phyloP scores from a whole-genome alignment of 2,797 vertebrate genomes.

The Neomorphus geoffroyi region DNA sequence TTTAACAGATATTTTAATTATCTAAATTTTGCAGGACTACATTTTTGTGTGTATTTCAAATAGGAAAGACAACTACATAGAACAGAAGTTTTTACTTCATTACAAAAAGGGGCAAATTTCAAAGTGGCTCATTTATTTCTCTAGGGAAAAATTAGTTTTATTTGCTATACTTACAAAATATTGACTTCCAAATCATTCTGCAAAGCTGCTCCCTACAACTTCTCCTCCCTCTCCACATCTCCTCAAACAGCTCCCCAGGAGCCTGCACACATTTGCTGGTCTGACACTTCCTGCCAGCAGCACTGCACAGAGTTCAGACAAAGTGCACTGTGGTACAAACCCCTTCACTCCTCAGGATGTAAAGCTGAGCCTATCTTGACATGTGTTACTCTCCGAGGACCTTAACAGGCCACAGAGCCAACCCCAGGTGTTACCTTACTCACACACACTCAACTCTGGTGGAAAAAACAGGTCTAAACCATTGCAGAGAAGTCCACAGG shows the following conservation, averaged over 20 bases:
- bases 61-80: not conserved
- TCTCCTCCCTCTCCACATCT: not conserved
- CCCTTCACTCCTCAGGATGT: not conserved
- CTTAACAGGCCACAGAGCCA: not conserved
- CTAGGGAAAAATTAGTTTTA: not conserved
- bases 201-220: not conserved
- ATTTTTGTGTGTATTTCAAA: not conserved
- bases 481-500: not conserved
- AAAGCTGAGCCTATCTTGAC: not conserved
- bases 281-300: not conserved
- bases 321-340: not conserved
- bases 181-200: not conserved
- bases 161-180: not conserved
- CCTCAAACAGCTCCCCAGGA: not conserved
- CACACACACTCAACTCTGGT: not conserved
- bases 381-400: not conserved
- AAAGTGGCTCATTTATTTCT: not conserved
- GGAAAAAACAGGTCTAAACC: not conserved
- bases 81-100: not conserved
- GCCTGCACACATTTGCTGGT: not conserved
- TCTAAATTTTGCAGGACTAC: not conserved
- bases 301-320: accelerated
- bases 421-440: not conserved
- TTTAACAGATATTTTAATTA: not conserved
- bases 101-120: not conserved